Evolutionary conservation across 2,888 invertebrate genomes (phyloP), one percentile per base, ranked within the genome.

Genomic region (Gibbula magus): DNA sequence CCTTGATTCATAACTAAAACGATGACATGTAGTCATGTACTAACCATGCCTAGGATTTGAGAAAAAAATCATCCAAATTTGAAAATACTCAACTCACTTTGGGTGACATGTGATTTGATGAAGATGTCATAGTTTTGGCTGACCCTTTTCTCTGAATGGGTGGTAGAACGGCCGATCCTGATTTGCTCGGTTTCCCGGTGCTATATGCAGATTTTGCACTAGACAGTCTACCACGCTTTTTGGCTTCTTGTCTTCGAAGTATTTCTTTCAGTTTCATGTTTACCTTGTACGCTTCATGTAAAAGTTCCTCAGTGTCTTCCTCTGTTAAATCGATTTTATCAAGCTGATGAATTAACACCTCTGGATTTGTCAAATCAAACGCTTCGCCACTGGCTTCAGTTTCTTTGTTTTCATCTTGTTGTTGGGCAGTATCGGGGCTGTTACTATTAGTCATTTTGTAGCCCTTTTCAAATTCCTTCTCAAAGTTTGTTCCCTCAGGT

Each of bases 261-360:
- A 87, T 86, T 83, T 86, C 87, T 78, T 86, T 87, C 22, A 89
- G 80, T 78, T 88, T 86, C 82, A 77, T 86, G 81, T 89, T 89
- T 78, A 89, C 85, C 79, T 84, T 87, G 75, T 89, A 89, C 8
- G 89, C 89, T 78, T 89, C 88, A 66, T 86, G 84, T 8, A 89
- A 81, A 16, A 89, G 81, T 32, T 84, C 83, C 32, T 89, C 89
- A n/a, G 89, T 88, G 74, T 89, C 89, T 77, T 88, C 88, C 74
- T 89, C 89, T 18, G 87, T 83, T 32, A 89, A 83, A 39, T 89
- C 86, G 22, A 88, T 86, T 39, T 79, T 83, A 78, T 88, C 87
- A 25, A 89, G 77, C 84, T 89, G 84, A n/a, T 84, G 74, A 18
- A 87, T 78, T 18, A 89, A 81, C 70, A 84, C 84, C 8, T 88